phyloP scores from a whole-genome alignment of 1,140 invertebrate genomes.

The Lethrus apterus region DNA sequence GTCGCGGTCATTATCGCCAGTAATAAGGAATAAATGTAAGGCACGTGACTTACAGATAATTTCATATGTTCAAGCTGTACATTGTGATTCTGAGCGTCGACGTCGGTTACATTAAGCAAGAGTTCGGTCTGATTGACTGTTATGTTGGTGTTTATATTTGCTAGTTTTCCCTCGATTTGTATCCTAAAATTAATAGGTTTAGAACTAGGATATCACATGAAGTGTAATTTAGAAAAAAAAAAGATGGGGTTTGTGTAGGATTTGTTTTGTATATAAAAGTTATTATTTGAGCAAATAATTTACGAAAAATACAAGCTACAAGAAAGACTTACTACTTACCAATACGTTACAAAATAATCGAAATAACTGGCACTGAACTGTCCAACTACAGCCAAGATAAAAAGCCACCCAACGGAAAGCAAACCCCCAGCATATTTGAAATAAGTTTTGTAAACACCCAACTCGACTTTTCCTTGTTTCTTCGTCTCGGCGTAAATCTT shows the following conservation, averaged over 20 bases:
- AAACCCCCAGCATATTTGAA: constrained; percentile 55
- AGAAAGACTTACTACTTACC: constrained; percentile 45
- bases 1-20: not conserved
- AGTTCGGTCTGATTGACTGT: too few species aligned
- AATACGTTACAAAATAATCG: constrained; percentile 72
- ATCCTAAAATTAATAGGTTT: too few species aligned
- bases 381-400: constrained; percentile 51
- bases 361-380: constrained; percentile 58
- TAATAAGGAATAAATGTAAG: constrained; percentile 5
- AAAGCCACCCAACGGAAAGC: constrained; percentile 46
- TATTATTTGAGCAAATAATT: too few species aligned
- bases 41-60: constrained; percentile 6
- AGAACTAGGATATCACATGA: too few species aligned
- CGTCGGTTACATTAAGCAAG: too few species aligned
- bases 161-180: too few species aligned
- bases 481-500: constrained; percentile 20
- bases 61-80: not conserved
- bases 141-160: too few species aligned
- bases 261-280: too few species aligned
- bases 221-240: too few species aligned
- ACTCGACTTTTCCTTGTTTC: constrained; percentile 41
- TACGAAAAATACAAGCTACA: too few species aligned
- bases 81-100: too few species aligned
- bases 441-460: constrained; percentile 57
- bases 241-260: too few species aligned